These are phyloP conservation scores for Mustela erminea DNA, from an alignment of 2,797 vertebrate genomes.

Conservation along the genomic window DNA sequence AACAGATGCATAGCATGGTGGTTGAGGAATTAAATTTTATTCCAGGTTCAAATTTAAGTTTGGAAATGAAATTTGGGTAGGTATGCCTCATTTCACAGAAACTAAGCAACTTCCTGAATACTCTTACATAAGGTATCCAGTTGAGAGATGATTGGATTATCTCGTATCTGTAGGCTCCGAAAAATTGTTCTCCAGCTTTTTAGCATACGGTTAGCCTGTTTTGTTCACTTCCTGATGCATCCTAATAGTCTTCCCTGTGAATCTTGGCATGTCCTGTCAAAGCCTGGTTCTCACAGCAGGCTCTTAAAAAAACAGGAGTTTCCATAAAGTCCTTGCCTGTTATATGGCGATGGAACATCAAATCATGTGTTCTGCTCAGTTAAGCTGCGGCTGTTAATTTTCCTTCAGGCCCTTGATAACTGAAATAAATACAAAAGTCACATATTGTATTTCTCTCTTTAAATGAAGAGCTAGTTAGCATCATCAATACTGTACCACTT, in stretches of 20 bases:
- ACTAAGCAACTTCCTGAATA: constrained; percentile 52
- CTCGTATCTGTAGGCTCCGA: neutral
- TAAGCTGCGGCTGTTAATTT: neutral
- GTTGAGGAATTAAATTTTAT: constrained; percentile 54
- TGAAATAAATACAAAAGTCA: neutral
- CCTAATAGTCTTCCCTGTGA: neutral
- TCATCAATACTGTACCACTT: neutral
- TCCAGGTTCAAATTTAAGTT: constrained; percentile 77
- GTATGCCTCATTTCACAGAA: constrained; percentile 74
- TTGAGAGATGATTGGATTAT: neutral
- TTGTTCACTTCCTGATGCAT: neutral
- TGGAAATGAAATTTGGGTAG: constrained; percentile 73
- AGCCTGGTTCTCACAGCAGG: neutral
- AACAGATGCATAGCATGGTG: constrained; percentile 69
- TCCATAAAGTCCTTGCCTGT: neutral
- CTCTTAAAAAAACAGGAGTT: neutral
- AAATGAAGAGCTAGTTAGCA: neutral
- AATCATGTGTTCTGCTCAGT: neutral
- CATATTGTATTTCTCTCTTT: neutral
- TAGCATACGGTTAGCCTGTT: neutral
- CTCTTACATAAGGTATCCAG: neutral
- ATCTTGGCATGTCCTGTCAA: neutral
- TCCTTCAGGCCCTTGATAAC: neutral
- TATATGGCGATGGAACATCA: neutral
- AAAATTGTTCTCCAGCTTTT: neutral